These are phyloP conservation scores for Megalops atlanticus DNA, from an alignment of 2,113 vertebrate species.

Conservation along the genomic window DNA sequence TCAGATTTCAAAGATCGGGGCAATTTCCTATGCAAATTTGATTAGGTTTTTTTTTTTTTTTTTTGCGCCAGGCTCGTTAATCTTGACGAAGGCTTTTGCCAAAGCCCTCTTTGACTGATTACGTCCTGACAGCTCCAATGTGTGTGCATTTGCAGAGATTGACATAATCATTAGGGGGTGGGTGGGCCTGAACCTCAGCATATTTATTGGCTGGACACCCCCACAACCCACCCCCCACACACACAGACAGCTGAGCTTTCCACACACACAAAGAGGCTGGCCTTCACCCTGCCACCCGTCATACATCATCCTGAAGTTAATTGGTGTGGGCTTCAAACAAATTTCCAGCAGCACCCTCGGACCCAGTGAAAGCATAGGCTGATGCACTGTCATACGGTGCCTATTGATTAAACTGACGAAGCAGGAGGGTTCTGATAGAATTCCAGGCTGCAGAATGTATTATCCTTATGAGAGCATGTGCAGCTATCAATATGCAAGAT, in stretches of 20 bases:
- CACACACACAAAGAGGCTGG: conserved; percentile 82
- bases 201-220: conserved; percentile 45
- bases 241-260: conserved; percentile 83
- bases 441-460: conserved; percentile 50
- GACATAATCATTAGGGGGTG: conserved; percentile 94
- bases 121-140: conserved; percentile 91
- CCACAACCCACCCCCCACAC: background rate
- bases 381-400: conserved; percentile 88
- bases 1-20: conserved; percentile 86
- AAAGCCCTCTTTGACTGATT: conserved; percentile 91
- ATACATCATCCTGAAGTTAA: conserved; percentile 96
- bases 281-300: conserved; percentile 82
- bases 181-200: conserved; percentile 75
- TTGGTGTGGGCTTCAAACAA: conserved; percentile 93
- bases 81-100: conserved; percentile 82
- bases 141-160: conserved; percentile 91
- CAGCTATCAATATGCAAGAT: conserved; percentile 48
- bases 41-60: conserved; percentile 61
- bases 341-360: conserved; percentile 90
- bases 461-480: conserved; percentile 35
- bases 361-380: conserved; percentile 84
- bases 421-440: conserved; percentile 69
- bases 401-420: conserved; percentile 91
- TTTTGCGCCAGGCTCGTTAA: conserved; percentile 88
- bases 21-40: conserved; percentile 92